phyloP scores from a whole-genome alignment of 2,888 invertebrate species.

The Euzetes globulus region DNA sequence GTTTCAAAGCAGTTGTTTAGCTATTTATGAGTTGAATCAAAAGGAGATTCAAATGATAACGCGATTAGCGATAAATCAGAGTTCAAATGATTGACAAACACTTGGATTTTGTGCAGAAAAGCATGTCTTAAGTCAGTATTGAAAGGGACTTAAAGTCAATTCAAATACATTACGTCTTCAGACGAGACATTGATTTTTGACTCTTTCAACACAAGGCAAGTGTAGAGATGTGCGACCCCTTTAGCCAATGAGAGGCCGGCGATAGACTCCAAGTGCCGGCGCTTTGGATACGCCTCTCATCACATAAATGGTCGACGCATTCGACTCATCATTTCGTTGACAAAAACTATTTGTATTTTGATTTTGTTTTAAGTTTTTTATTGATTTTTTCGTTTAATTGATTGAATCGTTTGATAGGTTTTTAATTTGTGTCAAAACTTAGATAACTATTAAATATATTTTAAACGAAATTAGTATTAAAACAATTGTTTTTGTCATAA shows the following conservation, averaged over 20 bases:
- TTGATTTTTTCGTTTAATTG: neutral
- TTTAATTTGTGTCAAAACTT: neutral
- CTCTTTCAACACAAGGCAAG: too few species aligned
- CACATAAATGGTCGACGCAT: constrained; percentile 1
- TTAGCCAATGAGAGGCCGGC: neutral
- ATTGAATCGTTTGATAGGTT: neutral
- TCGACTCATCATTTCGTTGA: neutral
- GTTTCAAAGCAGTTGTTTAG: too few species aligned
- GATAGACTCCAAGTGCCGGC: neutral
- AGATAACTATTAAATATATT: neutral
- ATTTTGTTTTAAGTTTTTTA: constrained; percentile 9
- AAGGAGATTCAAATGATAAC: too few species aligned
- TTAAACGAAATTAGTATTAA: neutral
- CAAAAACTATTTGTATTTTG: constrained; percentile 2
- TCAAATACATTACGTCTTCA: too few species aligned
- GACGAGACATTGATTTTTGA: too few species aligned
- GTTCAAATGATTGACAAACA: too few species aligned
- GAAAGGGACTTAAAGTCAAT: too few species aligned
- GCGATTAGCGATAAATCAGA: too few species aligned
- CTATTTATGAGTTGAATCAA: too few species aligned
- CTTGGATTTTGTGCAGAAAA: too few species aligned
- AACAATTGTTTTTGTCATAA: constrained; percentile 15
- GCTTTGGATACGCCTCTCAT: neutral
- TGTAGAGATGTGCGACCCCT: neutral
- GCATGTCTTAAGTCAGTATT: too few species aligned